Conservation (phyloP, 2,113 vertebrate genomes). For the Trematomus loennbergii region DNA sequence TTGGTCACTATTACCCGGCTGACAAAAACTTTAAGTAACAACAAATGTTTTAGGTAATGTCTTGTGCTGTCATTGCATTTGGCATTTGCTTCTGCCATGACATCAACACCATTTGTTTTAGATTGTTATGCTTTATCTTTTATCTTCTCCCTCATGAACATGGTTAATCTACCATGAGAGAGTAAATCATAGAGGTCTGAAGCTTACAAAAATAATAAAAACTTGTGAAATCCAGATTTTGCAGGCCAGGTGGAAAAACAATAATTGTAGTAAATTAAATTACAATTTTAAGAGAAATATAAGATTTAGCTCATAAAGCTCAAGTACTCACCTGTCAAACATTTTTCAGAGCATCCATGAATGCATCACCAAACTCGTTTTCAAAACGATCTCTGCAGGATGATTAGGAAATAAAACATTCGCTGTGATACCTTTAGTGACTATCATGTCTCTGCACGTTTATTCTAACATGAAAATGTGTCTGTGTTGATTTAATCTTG, state of each 20-base stretch:
- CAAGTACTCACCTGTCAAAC: conserved; percentile 13
- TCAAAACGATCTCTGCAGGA: background rate
- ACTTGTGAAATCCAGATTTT: background rate
- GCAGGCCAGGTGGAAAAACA: background rate
- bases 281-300: background rate
- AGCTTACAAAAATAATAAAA: background rate
- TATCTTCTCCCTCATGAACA: background rate
- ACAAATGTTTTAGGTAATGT: background rate
- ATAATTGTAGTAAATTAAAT: background rate
- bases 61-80: background rate
- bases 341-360: conserved; percentile 2
- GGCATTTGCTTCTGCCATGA: background rate
- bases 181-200: background rate
- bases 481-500: too few relatives aligned
- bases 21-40: too few relatives aligned
- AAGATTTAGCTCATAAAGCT: background rate
- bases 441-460: background rate
- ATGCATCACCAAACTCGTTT: background rate
- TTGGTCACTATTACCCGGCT: too few relatives aligned
- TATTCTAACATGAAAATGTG: conserved; percentile 16
- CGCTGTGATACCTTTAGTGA: conserved; percentile 9
- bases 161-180: background rate
- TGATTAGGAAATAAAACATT: conserved; percentile 3
- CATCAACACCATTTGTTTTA: background rate
- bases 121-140: background rate